These are phyloP conservation scores for Dendroctonus valens DNA, from an alignment of 1,140 invertebrate genomes.

Conservation along the genomic window DNA sequence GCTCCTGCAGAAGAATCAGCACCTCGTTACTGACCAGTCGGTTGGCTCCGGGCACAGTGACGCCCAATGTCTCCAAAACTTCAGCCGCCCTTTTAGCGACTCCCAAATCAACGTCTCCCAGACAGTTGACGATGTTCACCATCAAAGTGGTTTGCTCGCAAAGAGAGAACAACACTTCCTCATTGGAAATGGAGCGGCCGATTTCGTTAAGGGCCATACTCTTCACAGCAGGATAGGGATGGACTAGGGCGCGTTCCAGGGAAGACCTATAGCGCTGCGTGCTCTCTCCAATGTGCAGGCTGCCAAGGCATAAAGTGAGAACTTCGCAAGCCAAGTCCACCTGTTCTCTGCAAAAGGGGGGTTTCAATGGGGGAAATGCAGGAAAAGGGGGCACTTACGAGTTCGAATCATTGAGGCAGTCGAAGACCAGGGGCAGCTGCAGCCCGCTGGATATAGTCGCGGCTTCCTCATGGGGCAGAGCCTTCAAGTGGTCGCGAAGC, in stretches of 20 bases:
- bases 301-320: slow-evolving; percentile 57
- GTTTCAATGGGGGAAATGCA: slow-evolving; percentile 42
- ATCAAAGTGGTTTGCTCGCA: slow-evolving; percentile 57
- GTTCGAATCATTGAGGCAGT: slow-evolving; percentile 51
- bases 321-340: slow-evolving; percentile 60
- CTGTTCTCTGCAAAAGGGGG: slow-evolving; percentile 47
- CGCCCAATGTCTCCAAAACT: slow-evolving; percentile 57
- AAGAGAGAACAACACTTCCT: slow-evolving; percentile 46
- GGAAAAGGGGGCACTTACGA: slow-evolving; percentile 42
- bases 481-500: slow-evolving; percentile 49
- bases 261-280: slow-evolving; percentile 52
- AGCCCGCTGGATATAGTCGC: slow-evolving; percentile 44
- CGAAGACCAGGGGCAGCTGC: slow-evolving; percentile 50
- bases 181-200: slow-evolving; percentile 39
- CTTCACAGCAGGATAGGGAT: slow-evolving; percentile 55
- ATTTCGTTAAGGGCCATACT: slow-evolving; percentile 56
- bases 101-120: slow-evolving; percentile 58
- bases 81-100: slow-evolving; percentile 60
- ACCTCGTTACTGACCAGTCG: slow-evolving; percentile 53
- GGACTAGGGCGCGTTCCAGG: slow-evolving; percentile 56
- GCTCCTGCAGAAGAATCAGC: slow-evolving; percentile 54
- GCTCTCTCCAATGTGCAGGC: slow-evolving; percentile 54
- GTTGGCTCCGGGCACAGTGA: slow-evolving; percentile 49
- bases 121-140: slow-evolving; percentile 55
- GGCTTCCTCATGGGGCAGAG: slow-evolving; percentile 46